Base-by-base conservation (phyloP, 2,888 invertebrate genomes). In the Griposia aprilina region DNA sequence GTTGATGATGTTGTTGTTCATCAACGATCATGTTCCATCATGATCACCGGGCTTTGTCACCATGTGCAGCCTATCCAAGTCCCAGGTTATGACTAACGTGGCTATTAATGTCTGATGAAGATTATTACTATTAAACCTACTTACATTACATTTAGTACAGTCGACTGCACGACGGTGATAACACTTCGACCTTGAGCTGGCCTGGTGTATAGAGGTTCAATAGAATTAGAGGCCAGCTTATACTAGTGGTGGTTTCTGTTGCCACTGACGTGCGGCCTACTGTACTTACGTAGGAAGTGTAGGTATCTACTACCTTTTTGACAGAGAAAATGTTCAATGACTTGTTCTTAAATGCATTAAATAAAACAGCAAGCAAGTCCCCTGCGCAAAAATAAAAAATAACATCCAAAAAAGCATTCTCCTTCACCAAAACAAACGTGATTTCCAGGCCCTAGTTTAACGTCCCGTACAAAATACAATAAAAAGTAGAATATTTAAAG, bases 401-500 rank as follows among this genome's bases (percentile, higher is more conserved):
- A 57, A 68, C 6, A 59, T 11, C 20, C 4, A 55, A 67, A 82
- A 72, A 78, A 69, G 36, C n/a, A 78, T 69, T 72, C 75, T 86
- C 73, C 66, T 83, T 78, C 73, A 76, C 73, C 67, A 74, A 87
- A 83, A 83, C 63, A 82, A 83, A 85, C 79, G 79, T 82, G 81
- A 85, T 88, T 78, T 83, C 62, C 65, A 78, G 76, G 84, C 73
- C 84, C 87, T 82, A 88, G 81, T 89, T 87, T 74, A 74, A 73
- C 57, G 70, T 62, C 17, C 74, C 74, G 73, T 52, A 63, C 48
- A 62, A 59, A 59, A 59, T 59, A 76, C 70, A 86, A 87, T 87
- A 90, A 90, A 88, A 88, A 84, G 88, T 81, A 78, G 63, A 77
- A 81, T 82, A 76, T 63, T 80, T 78, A 89, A 89, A 89, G 90